phyloP scores from a whole-genome alignment of 2,888 invertebrate species.

The Mesorhabditis belari region DNA sequence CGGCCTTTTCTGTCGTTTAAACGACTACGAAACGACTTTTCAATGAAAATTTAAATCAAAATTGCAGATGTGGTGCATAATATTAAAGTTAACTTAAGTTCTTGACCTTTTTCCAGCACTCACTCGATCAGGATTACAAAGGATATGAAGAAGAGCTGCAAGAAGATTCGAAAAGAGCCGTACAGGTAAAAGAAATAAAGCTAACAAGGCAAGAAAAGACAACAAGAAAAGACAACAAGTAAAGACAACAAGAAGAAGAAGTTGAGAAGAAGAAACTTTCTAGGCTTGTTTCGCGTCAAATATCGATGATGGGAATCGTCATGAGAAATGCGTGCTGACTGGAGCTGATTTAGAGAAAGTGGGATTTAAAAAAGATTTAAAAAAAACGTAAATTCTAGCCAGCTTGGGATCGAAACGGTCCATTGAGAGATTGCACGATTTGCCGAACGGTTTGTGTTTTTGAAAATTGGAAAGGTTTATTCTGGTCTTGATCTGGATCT shows the following conservation, averaged over 20 bases:
- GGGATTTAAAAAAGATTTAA: not conserved
- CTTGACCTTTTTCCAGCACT: too few species aligned
- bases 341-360: constrained; percentile 36
- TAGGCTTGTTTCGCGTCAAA: constrained; percentile 44
- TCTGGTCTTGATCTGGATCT: not conserved
- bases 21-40: too few species aligned
- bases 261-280: not conserved
- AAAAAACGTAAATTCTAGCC: not conserved
- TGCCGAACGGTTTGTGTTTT: constrained; percentile 41
- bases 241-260: not conserved
- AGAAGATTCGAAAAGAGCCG: constrained; percentile 37
- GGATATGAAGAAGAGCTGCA: constrained; percentile 45
- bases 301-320: constrained; percentile 48
- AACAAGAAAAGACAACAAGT: too few species aligned
- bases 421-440: constrained; percentile 50
- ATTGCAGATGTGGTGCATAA: too few species aligned
- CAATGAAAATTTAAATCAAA: too few species aligned
- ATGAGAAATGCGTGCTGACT: constrained; percentile 48
- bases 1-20: too few species aligned
- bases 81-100: too few species aligned
- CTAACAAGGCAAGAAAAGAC: too few species aligned
- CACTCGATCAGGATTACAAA: constrained; percentile 46
- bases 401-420: constrained; percentile 52
- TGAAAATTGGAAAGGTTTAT: too few species aligned
- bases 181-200: too few species aligned